A percentile compares a stretch with the other conserved stretches of the same genome.
Evolutionary conservation across 2,888 invertebrate species (phyloP).

Genomic region (Xylota sylvarum): DNA sequence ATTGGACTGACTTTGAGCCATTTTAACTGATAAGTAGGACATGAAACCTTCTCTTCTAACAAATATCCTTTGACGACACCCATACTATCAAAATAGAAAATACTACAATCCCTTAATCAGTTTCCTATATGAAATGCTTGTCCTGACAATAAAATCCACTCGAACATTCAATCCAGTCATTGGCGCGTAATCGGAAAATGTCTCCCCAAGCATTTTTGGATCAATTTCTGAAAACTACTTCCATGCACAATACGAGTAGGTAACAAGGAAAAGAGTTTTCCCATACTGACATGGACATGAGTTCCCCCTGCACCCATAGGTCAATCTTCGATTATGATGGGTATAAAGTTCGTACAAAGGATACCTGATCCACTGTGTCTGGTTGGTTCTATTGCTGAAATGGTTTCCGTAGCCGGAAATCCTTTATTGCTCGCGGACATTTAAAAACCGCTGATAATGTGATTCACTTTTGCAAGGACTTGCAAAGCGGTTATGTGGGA

Average conservation of each 20-base stretch:
- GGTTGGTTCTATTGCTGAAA: constrained; percentile 7
- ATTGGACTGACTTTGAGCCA: too few species aligned
- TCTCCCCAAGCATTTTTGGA: too few species aligned
- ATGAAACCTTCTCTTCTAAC: too few species aligned
- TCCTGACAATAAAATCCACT: too few species aligned
- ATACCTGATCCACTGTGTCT: constrained; percentile 23
- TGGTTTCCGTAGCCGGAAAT: constrained; percentile 12
- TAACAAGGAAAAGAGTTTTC: neutral
- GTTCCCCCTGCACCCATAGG: neutral
- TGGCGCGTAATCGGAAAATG: too few species aligned
- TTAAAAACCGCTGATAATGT: constrained; percentile 34
- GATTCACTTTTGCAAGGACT: constrained; percentile 16
- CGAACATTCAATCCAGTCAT: too few species aligned
- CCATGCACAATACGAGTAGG: neutral
- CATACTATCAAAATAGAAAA: too few species aligned
- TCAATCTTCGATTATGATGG: constrained; percentile 13
- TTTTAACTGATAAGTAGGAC: too few species aligned
- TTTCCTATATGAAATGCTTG: too few species aligned
- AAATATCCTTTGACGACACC: too few species aligned
- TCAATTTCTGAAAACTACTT: too few species aligned
- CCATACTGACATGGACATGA: neutral
- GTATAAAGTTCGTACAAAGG: constrained; percentile 8
- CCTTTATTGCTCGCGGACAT: constrained; percentile 25
- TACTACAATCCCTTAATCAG: too few species aligned
- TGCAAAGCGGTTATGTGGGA: neutral